These are phyloP conservation scores for Eupelmus urozonus DNA, from an alignment of 2,888 invertebrate genomes.

Conservation along the genomic window DNA sequence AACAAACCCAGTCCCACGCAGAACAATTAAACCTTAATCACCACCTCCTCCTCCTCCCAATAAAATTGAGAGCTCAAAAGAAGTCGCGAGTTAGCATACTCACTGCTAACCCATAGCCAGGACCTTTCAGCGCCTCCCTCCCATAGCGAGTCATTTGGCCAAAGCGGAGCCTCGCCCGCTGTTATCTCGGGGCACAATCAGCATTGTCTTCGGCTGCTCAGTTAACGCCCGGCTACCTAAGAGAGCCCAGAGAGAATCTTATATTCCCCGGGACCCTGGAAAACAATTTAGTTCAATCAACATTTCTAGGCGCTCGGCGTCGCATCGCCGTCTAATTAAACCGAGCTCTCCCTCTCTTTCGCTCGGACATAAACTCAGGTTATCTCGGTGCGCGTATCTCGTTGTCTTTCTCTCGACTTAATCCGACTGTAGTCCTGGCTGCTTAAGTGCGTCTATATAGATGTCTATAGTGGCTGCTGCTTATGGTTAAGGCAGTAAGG, in stretches of 20 bases:
- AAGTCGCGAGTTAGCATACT: slow-evolving; percentile 28
- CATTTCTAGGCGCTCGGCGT: slow-evolving; percentile 70
- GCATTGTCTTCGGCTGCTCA: slow-evolving; percentile 70
- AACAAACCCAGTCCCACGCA: slow-evolving; percentile 43
- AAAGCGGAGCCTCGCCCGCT: slow-evolving; percentile 39
- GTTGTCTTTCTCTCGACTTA: slow-evolving; percentile 39
- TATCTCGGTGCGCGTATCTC: slow-evolving; percentile 72
- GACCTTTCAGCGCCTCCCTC: slow-evolving; percentile 24
- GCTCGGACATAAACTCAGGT: slow-evolving; percentile 74
- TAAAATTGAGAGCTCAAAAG: slow-evolving; percentile 56
- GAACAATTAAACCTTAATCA: slow-evolving; percentile 55
- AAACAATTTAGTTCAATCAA: slow-evolving; percentile 78
- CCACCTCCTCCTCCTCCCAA: neutral
- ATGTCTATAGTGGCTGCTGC: slow-evolving; percentile 48
- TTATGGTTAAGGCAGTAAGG: slow-evolving; percentile 22
- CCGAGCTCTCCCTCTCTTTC: slow-evolving; percentile 62
- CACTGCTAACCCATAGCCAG: slow-evolving; percentile 49
- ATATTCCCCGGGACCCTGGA: slow-evolving; percentile 61
- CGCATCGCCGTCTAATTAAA: slow-evolving; percentile 75
- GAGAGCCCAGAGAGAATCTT: slow-evolving; percentile 41
- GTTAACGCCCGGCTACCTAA: slow-evolving; percentile 52
- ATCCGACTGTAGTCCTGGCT: slow-evolving; percentile 50
- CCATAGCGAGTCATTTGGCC: slow-evolving; percentile 47
- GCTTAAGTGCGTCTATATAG: slow-evolving; percentile 56
- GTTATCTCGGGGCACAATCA: slow-evolving; percentile 67